Percentiles rank a stretch among this genome's conserved stretches.
These are phyloP conservation scores for Dasyurus viverrinus DNA, from an alignment of 2,113 vertebrate species.

Conservation along the genomic window DNA sequence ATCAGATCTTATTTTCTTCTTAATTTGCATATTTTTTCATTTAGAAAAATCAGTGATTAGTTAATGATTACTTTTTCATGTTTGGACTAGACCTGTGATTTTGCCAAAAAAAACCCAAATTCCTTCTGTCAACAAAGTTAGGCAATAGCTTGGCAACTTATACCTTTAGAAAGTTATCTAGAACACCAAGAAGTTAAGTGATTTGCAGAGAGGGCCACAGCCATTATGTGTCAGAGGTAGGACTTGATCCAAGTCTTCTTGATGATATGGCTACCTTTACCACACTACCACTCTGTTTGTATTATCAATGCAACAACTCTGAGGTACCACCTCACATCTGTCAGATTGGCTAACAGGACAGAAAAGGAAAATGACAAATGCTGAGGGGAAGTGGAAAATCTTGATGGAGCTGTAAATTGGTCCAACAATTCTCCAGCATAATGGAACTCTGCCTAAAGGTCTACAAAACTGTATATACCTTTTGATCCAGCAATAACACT, in stretches of 20 bases:
- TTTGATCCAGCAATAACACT: not conserved
- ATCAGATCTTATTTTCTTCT: not conserved
- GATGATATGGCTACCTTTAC: not conserved
- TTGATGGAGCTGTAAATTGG: not conserved
- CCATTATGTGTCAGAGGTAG: not conserved
- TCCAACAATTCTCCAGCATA: not conserved
- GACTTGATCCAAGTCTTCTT: not conserved
- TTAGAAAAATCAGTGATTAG: not conserved
- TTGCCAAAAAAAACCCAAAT: not conserved
- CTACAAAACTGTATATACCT: not conserved
- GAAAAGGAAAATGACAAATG: not conserved
- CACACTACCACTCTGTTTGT: not conserved
- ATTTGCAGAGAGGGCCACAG: not conserved
- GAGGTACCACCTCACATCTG: not conserved
- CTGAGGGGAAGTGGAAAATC: not conserved
- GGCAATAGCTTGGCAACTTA: not conserved
- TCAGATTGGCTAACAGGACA: not conserved
- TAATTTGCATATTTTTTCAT: not conserved
- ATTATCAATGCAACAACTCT: not conserved
- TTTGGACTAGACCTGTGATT: not conserved
- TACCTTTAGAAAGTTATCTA: not conserved
- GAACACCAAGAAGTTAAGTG: not conserved
- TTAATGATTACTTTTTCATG: not conserved
- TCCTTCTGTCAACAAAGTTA: not conserved
- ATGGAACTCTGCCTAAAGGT: not conserved